Evolutionary conservation across 2,888 invertebrate species (phyloP).

Genomic region (Hydrotaea diabolus): DNA sequence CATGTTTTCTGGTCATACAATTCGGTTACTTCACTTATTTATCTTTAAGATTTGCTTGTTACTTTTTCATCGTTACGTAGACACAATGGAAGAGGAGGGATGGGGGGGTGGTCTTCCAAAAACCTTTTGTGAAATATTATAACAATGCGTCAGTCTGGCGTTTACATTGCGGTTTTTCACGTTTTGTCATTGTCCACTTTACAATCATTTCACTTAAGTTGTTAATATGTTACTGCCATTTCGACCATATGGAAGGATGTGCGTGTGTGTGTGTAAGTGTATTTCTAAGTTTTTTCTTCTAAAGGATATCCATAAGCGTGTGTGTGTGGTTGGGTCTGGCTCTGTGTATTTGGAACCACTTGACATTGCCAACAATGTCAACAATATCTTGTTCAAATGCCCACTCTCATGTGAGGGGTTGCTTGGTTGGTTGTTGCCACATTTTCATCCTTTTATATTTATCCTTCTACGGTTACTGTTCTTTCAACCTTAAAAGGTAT

Average conservation of each 20-base stretch:
- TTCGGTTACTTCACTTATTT: constrained; percentile 70
- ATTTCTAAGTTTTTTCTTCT: constrained; percentile 41
- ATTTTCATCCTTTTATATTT: constrained; percentile 31
- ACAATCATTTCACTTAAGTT: constrained; percentile 63
- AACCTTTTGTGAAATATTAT: constrained; percentile 73
- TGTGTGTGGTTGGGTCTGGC: constrained; percentile 40
- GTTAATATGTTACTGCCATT: constrained; percentile 60
- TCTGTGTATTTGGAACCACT: constrained; percentile 59
- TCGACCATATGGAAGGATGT: neutral
- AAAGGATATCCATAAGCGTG: constrained; percentile 17
- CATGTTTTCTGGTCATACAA: neutral
- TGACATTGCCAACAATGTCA: constrained; percentile 67
- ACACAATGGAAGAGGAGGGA: constrained; percentile 13
- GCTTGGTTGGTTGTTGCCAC: constrained; percentile 14
- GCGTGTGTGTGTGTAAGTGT: constrained; percentile 17
- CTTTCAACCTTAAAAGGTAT: constrained; percentile 60
- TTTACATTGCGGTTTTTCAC: constrained; percentile 70
- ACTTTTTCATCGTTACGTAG: constrained; percentile 61
- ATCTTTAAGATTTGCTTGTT: constrained; percentile 78
- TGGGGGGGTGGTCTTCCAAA: neutral
- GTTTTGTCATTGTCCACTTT: constrained; percentile 76
- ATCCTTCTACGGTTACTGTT: constrained; percentile 23
- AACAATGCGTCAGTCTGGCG: constrained; percentile 76
- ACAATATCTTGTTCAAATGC: constrained; percentile 66
- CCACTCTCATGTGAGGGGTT: constrained; percentile 9